Evolutionary conservation across 2,797 vertebrate species (phyloP).

Genomic region (Macropus fuliginosus): DNA sequence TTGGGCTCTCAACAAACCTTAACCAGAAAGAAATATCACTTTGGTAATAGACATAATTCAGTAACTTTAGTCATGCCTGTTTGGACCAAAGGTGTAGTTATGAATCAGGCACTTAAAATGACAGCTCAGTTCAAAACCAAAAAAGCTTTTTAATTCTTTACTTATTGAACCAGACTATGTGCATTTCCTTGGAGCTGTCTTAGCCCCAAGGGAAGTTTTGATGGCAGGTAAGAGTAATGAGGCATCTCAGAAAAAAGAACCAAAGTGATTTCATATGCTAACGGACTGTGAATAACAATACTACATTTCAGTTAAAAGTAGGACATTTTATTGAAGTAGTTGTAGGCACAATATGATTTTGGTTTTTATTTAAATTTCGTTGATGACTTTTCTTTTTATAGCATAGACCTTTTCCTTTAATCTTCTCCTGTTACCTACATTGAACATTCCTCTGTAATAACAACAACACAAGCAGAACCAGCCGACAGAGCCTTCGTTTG

Average conservation of each 20-base stretch:
- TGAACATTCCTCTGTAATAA: background rate
- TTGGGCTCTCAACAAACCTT: slow-evolving; percentile 52
- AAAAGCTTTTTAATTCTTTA: slow-evolving; percentile 44
- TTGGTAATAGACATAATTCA: slow-evolving; percentile 48
- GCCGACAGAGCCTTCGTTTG: background rate
- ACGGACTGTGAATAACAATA: background rate
- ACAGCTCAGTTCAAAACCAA: slow-evolving; percentile 43
- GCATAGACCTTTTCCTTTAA: background rate
- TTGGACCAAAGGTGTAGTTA: slow-evolving; percentile 35
- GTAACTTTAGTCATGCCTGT: background rate
- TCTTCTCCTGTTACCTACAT: background rate
- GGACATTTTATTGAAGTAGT: background rate
- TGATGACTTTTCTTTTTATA: background rate
- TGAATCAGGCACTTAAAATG: slow-evolving; percentile 21
- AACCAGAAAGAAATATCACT: slow-evolving; percentile 58
- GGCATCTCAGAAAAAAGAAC: background rate
- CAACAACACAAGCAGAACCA: background rate
- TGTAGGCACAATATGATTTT: background rate
- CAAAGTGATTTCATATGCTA: background rate
- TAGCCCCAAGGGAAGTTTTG: background rate
- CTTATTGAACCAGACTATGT: slow-evolving; percentile 8
- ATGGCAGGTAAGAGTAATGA: background rate
- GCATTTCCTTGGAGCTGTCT: slow-evolving; percentile 38
- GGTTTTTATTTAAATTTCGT: background rate
- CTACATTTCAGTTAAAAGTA: background rate